phyloP scores from a whole-genome alignment of 2,888 invertebrate species.

The Panzeria rudis region DNA sequence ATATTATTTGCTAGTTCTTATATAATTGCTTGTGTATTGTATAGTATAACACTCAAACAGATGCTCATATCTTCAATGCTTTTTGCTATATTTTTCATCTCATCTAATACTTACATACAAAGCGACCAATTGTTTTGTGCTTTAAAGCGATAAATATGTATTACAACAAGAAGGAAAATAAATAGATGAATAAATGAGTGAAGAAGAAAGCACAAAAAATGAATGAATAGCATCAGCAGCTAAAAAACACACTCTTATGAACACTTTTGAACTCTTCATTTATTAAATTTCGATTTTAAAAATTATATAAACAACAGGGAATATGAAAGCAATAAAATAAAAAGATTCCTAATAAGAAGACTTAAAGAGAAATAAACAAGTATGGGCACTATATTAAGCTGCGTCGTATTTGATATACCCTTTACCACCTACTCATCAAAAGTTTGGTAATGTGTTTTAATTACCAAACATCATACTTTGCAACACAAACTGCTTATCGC shows the following conservation, averaged over 20 bases:
- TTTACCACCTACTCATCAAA: background rate
- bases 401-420: background rate
- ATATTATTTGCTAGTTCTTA: no score
- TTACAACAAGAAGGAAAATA: background rate
- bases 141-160: slow-evolving; percentile 65
- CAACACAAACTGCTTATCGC: no score
- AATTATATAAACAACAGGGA: slow-evolving; percentile 58
- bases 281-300: slow-evolving; percentile 55
- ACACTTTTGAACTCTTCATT: slow-evolving; percentile 48
- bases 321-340: slow-evolving; percentile 37
- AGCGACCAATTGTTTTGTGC: slow-evolving; percentile 31
- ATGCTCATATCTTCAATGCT: no score
- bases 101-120: no score
- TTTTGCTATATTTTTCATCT: no score
- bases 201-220: background rate
- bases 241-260: background rate
- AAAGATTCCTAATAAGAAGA: slow-evolving; percentile 55
- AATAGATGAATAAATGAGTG: slow-evolving; percentile 33
- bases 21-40: no score
- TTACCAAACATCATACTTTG: no score
- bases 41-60: no score
- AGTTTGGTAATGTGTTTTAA: no score
- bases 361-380: background rate
- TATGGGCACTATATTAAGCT: background rate
- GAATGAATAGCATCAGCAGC: slow-evolving; percentile 26